phyloP scores from a whole-genome alignment of 2,113 vertebrate species.

The Ptyas mucosa region DNA sequence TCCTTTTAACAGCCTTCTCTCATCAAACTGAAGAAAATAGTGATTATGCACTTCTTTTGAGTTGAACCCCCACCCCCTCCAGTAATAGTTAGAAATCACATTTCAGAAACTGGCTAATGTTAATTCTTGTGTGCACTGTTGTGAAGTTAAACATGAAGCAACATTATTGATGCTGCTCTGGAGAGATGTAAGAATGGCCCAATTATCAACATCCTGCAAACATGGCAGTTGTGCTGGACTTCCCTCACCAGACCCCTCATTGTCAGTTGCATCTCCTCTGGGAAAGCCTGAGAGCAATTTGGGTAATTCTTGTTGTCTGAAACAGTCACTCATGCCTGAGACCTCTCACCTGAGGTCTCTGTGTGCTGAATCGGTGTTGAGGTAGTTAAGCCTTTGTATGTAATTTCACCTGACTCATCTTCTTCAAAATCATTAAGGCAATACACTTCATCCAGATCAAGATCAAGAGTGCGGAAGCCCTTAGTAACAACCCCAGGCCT shows the following conservation, averaged over 20 bases:
- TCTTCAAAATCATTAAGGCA: constrained; percentile 94
- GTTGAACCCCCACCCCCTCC: background rate
- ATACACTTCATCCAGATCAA: constrained; percentile 90
- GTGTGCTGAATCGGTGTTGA: constrained; percentile 74
- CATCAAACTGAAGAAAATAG: constrained; percentile 49
- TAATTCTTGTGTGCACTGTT: constrained; percentile 54
- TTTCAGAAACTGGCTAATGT: constrained; percentile 35
- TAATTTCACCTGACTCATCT: constrained; percentile 86
- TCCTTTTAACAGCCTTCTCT: constrained; percentile 80
- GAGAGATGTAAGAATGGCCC: constrained; percentile 74
- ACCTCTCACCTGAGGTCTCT: constrained; percentile 82
- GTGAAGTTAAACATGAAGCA: constrained; percentile 68
- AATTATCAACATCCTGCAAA: constrained; percentile 70
- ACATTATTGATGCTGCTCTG: constrained; percentile 67
- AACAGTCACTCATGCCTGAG: constrained; percentile 75
- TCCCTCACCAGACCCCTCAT: constrained; percentile 94
- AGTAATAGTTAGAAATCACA: constrained; percentile 47
- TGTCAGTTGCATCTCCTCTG: constrained; percentile 77
- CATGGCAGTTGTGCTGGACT: constrained; percentile 74
- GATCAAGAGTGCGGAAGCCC: constrained; percentile 87
- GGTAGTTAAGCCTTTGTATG: constrained; percentile 81
- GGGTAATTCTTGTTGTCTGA: constrained; percentile 76
- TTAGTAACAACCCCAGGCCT: constrained; percentile 96
- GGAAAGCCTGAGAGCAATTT: constrained; percentile 76
- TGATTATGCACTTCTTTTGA: constrained; percentile 37